Percentiles rank a stretch among this genome's conserved stretches.
Conservation (phyloP, 2,797 vertebrate genomes). For the Morelia viridis region DNA sequence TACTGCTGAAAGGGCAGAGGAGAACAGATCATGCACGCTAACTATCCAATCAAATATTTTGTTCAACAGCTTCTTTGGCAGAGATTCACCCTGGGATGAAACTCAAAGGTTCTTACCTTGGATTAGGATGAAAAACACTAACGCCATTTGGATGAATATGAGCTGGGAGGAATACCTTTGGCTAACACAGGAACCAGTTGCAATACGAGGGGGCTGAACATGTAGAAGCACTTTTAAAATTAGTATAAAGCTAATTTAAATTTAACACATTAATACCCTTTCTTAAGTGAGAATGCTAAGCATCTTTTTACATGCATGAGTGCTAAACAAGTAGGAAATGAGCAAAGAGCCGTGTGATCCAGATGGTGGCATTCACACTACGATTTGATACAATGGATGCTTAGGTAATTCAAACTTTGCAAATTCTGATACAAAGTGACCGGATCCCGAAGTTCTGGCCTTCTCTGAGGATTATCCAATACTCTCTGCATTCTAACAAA, state of each 20-base stretch:
- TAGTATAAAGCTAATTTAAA: neutral
- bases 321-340: neutral
- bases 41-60: constrained; percentile 33
- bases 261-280: neutral
- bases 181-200: neutral
- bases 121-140: constrained; percentile 34
- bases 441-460: neutral
- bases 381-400: neutral
- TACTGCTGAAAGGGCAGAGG: constrained; percentile 37
- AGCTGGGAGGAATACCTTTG: neutral
- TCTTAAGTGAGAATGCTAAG: neutral
- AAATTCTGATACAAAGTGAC: neutral
- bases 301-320: neutral
- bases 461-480: neutral
- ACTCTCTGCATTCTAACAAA: neutral
- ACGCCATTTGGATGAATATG: constrained; percentile 15
- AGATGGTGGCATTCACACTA: neutral
- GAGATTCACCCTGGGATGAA: constrained; percentile 30
- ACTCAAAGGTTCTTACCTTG: constrained; percentile 30
- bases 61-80: constrained; percentile 47
- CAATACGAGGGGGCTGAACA: neutral
- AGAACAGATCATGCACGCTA: constrained; percentile 29
- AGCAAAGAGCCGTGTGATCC: neutral
- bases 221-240: neutral
- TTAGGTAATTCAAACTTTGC: neutral